phyloP scores from a whole-genome alignment of 2,113 vertebrate species.

The Naja naja region DNA sequence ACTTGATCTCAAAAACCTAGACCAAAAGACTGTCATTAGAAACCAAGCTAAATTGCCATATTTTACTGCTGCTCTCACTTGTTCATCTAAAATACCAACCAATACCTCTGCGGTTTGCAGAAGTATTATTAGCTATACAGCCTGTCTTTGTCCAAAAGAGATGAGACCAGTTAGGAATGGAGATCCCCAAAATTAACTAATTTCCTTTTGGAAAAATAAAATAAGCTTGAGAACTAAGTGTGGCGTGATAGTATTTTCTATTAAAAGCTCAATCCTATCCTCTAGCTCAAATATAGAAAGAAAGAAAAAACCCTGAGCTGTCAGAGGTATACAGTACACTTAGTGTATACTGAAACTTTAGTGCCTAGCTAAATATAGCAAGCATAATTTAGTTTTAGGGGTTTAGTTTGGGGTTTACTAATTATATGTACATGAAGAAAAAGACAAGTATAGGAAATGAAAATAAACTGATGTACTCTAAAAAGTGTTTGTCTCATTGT shows the following conservation, averaged over 20 bases:
- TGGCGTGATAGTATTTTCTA: not conserved
- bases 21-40: not conserved
- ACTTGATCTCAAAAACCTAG: not conserved
- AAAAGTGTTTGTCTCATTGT: not conserved
- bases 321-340: slow-evolving; percentile 16
- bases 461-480: not conserved
- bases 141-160: not conserved
- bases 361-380: slow-evolving; percentile 8
- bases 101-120: not conserved
- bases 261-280: not conserved
- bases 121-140: not conserved
- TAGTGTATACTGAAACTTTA: slow-evolving; percentile 30
- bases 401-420: slow-evolving; percentile 30
- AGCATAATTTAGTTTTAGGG: slow-evolving; percentile 34
- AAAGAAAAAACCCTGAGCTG: not conserved
- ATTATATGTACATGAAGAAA: slow-evolving; percentile 17
- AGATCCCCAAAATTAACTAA: not conserved
- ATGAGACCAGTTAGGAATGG: not conserved
- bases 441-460: not conserved
- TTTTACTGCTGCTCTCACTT: not conserved
- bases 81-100: not conserved
- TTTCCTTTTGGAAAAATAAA: not conserved
- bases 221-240: not conserved
- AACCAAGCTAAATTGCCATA: not conserved
- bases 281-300: not conserved